These are phyloP conservation scores for Sesia apiformis DNA, from an alignment of 2,888 invertebrate species.

Conservation along the genomic window DNA sequence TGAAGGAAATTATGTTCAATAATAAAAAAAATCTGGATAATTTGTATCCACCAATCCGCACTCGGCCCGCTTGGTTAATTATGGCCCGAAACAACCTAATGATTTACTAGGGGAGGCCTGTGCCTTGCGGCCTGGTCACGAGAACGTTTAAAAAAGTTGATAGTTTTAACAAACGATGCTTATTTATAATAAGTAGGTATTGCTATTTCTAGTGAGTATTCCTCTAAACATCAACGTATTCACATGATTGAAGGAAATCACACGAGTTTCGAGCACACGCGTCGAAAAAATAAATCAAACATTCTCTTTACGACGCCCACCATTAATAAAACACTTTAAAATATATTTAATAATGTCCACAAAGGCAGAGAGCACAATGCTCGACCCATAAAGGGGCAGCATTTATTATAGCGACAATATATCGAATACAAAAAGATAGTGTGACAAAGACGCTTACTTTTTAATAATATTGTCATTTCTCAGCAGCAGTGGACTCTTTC, in stretches of 20 bases:
- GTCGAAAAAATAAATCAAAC: conserved; percentile 74
- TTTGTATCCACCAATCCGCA: too few relatives aligned
- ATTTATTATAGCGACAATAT: conserved; percentile 74
- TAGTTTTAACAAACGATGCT: too few relatives aligned
- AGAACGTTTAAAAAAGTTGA: too few relatives aligned
- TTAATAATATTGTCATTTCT: conserved; percentile 76
- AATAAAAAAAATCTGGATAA: too few relatives aligned
- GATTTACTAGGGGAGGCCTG: too few relatives aligned
- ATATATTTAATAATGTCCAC: conserved; percentile 75
- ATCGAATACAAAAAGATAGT: conserved; percentile 74
- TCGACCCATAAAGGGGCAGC: conserved; percentile 68
- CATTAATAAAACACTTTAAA: conserved; percentile 74
- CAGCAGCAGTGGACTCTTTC: conserved; percentile 75
- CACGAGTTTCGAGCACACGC: conserved; percentile 58
- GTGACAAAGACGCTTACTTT: conserved; percentile 73
- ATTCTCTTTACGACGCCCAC: conserved; percentile 65
- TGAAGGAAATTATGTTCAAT: too few relatives aligned
- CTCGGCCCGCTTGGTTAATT: too few relatives aligned
- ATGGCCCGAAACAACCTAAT: too few relatives aligned
- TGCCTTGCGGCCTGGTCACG: too few relatives aligned
- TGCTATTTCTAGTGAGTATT: too few relatives aligned
- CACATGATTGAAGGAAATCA: conserved; percentile 57
- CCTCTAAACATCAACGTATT: conserved; percentile 9
- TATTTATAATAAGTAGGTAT: too few relatives aligned
- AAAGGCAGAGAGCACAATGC: conserved; percentile 66